Base-by-base conservation (phyloP, 2,888 invertebrate species). In the Drosophila nr. fundita region DNA sequence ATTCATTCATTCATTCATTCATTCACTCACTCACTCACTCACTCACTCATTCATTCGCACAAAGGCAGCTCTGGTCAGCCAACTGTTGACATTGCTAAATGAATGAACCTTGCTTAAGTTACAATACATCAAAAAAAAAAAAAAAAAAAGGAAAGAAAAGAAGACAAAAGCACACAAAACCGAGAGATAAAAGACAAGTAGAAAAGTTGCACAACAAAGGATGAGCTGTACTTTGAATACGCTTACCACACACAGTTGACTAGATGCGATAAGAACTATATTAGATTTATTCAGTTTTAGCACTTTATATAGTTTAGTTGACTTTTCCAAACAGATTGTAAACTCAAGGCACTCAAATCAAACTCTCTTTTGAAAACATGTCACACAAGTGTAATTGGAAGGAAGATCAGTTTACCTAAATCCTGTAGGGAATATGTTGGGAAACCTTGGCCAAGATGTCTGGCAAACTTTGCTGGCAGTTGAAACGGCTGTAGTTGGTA, bases 61-160 rank as follows among this genome's bases (percentile, higher is more conserved):
- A 87, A 83, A 78, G 77, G 73, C 70, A 70, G 59, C 80, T 79
- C 76, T 87, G 84, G 84, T 86, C 84, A 84, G 88, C 83, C 87
- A 86, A 86, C 84, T 87, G 87, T 87, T 87, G 87, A 87, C 87
- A 86, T 84, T 87, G 84, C 80, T 69, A 80, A 80, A 80, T 80
- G 81, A 83, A 83, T 82, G 82, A 82, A 72, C 80, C 79, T 76
- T 73, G 85, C 83, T 86, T 87, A 64, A 78, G 83, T 83, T 82
- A 80, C 82, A 83, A 73, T 73, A 83, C 71, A 85, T 77, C 63
- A 62, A 15, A 27, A 1, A 8, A 15, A 24, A 36, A 1, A 8
- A 15, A 24, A 3, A 15, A 21, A 34, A 3, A 27, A 27, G 15
- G 15, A 18, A 18, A 3, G 36, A 36, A n/a, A 50, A 50, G 3